Conservation (phyloP, 2,888 invertebrate genomes). For the Dicranocentrus wangi region DNA sequence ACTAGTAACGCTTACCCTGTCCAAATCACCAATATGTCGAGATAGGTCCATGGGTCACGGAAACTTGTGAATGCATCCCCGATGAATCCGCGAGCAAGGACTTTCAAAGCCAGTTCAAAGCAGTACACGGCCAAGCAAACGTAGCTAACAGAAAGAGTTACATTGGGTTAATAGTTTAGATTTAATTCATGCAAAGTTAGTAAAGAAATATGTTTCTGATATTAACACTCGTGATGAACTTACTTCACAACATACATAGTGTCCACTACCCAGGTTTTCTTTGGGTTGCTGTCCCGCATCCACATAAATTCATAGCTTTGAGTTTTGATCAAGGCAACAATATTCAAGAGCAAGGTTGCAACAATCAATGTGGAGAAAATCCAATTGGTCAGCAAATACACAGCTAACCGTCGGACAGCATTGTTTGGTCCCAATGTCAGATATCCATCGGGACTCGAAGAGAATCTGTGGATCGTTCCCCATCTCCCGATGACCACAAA, state of each 20-base stretch:
- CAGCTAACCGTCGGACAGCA: slow-evolving; percentile 41
- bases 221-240: slow-evolving; percentile 26
- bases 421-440: slow-evolving; percentile 36
- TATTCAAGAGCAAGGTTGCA: slow-evolving; percentile 46
- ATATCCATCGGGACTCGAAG: slow-evolving; percentile 35
- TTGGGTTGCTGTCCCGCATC: not conserved
- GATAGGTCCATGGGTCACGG: slow-evolving; percentile 60
- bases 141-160: slow-evolving; percentile 42
- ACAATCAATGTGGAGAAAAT: slow-evolving; percentile 58
- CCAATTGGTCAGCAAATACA: slow-evolving; percentile 59
- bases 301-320: slow-evolving; percentile 45
- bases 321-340: slow-evolving; percentile 42
- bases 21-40: slow-evolving; percentile 62
- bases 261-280: slow-evolving; percentile 35
- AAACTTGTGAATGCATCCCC: slow-evolving; percentile 57
- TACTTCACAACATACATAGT: slow-evolving; percentile 47
- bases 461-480: slow-evolving; percentile 61
- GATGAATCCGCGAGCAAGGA: slow-evolving; percentile 56
- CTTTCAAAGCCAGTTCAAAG: slow-evolving; percentile 57
- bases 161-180: too few species aligned
- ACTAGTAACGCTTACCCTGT: too few species aligned
- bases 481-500: slow-evolving; percentile 62
- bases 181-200: too few species aligned
- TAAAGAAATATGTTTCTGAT: not conserved
- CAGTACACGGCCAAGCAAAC: slow-evolving; percentile 57